Percentiles rank a stretch among this genome's conserved stretches.
phyloP scores from a whole-genome alignment of 2,888 invertebrate genomes.

The Bruchidius siliquastri region DNA sequence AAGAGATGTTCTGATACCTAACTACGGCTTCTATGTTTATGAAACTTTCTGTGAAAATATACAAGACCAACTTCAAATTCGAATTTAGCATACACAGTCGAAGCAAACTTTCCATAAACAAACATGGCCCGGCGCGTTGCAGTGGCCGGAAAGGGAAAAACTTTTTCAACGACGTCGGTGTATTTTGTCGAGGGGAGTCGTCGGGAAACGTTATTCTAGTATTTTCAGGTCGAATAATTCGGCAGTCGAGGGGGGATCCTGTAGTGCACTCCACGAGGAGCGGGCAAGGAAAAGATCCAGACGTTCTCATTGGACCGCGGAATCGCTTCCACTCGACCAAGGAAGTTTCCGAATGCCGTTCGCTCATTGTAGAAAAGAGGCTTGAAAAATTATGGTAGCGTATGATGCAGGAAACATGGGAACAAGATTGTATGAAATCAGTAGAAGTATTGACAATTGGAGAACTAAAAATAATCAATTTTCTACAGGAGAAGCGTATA shows the following conservation, averaged over 20 bases:
- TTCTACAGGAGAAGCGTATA: too few relatives aligned
- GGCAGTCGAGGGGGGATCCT: not conserved
- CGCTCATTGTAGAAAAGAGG: not conserved
- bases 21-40: not conserved
- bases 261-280: not conserved
- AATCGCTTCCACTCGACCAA: not conserved
- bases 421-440: not conserved
- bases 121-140: not conserved
- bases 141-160: not conserved
- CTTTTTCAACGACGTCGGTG: slow-evolving; percentile 10
- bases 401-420: not conserved
- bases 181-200: slow-evolving; percentile 21
- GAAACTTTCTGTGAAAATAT: not conserved
- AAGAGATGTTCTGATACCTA: not conserved
- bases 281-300: not conserved
- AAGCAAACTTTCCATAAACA: not conserved
- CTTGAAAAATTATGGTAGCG: not conserved
- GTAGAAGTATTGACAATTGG: not conserved
- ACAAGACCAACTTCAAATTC: not conserved
- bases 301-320: not conserved
- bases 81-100: not conserved
- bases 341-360: not conserved
- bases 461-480: not conserved
- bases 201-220: slow-evolving; percentile 35
- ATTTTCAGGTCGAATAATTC: slow-evolving; percentile 32